Base-by-base conservation (phyloP, 2,888 invertebrate genomes). In the Scaptomyza parva region DNA sequence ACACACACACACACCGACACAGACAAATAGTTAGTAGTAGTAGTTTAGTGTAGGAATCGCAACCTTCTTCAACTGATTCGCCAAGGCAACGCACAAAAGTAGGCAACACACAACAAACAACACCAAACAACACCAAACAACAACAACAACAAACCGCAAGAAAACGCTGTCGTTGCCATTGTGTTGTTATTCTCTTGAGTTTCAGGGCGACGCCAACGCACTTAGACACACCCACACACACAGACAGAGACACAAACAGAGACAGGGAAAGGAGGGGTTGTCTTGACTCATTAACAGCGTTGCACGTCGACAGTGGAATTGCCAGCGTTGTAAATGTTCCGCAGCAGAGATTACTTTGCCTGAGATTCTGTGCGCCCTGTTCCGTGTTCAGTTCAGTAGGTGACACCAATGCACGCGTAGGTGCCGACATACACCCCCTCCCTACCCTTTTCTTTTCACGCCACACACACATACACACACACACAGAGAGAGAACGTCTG, bases 251-350 rank as follows among this genome's bases (percentile, higher is more conserved):
- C 37, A 22, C 20, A 26, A 14, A 26, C 20, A 17, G 18, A 50
- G 8, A 17, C 26, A 35, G 22, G 5, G 22, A 5, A 22, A 2
- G 5, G 22, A 22, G 22, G 22, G 22, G 22, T 3, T 55, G 61
- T 70, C 75, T 82, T 75, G 70, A 71, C 86, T 87, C 88, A 86
- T 83, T 87, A 87, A 85, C 79, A 83, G 69, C 58, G 50, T 8
- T 44, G 45, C 65, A 61, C 24, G 17, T 35, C 40, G 33, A 54
- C 14, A 12, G 48, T 45, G 50, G 43, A 53, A 54, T 48, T 52
- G 54, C 45, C 44, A 18, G 37, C 51, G 65, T 48, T 73, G 77
- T 67, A 66, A 72, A 68, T 62, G 70, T 48, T 62, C 62, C 54
- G 68, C 67, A 54, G 65, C 66, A 57, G 66, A 85, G 82, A 85